phyloP scores from a whole-genome alignment of 1,140 invertebrate genomes.

The Penaeus chinensis region DNA sequence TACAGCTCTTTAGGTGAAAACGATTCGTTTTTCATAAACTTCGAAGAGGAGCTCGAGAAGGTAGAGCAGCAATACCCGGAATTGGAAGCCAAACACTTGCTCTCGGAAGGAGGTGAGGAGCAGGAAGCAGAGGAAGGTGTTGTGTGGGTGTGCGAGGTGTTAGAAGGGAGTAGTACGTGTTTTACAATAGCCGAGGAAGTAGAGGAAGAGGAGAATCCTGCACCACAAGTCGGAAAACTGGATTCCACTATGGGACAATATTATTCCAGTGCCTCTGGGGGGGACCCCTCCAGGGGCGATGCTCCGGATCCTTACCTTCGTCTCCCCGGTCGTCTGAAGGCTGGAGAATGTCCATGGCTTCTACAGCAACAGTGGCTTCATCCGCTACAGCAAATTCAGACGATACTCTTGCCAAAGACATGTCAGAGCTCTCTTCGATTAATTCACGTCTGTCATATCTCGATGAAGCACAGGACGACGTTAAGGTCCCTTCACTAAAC shows the following conservation, averaged over 20 bases:
- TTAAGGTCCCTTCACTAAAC: slow-evolving; percentile 6
- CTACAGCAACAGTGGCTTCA: slow-evolving; percentile 58
- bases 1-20: slow-evolving; percentile 8
- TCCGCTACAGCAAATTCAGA: slow-evolving; percentile 55
- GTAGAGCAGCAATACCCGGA: slow-evolving; percentile 45
- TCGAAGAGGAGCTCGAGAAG: slow-evolving; percentile 45
- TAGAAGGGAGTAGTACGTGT: background rate
- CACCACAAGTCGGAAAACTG: slow-evolving; percentile 28
- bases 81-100: slow-evolving; percentile 36
- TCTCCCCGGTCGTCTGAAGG: slow-evolving; percentile 62
- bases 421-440: slow-evolving; percentile 63
- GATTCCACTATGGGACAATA: slow-evolving; percentile 50
- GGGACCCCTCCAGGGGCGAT: slow-evolving; percentile 29
- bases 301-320: slow-evolving; percentile 54
- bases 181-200: slow-evolving; percentile 29
- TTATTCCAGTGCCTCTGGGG: slow-evolving; percentile 53
- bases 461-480: slow-evolving; percentile 39
- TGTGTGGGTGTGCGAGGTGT: background rate
- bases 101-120: background rate
- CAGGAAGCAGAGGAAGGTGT: slow-evolving; percentile 18
- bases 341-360: slow-evolving; percentile 62
- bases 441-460: slow-evolving; percentile 60
- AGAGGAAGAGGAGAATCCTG: slow-evolving; percentile 22
- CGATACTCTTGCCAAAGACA: slow-evolving; percentile 62
- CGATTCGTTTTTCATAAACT: slow-evolving; percentile 45